Percentiles rank a stretch among this genome's conserved stretches.
phyloP scores from a whole-genome alignment of 92 coral and sea anemone genomes.

The Phenganax marumi region DNA sequence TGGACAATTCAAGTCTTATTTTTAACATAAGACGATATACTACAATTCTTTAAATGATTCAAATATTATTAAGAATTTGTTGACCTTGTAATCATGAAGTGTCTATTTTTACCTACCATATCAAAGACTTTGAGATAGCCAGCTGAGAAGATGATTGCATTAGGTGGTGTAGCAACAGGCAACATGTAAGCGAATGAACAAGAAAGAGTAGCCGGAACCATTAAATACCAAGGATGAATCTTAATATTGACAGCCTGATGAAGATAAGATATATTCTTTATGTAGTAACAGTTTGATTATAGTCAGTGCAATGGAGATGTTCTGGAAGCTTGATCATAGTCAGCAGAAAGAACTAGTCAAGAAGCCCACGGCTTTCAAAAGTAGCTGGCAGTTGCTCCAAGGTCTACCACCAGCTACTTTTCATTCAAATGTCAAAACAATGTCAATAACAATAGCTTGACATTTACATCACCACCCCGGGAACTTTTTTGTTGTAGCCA shows the following conservation, averaged over 20 bases:
- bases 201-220: slow-evolving; percentile 88
- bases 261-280: background rate
- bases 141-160: slow-evolving; percentile 87
- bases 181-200: slow-evolving; percentile 93
- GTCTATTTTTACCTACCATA: slow-evolving; percentile 62
- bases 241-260: slow-evolving; percentile 63
- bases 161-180: slow-evolving; percentile 96
- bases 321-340: too few species aligned
- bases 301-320: background rate
- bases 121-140: slow-evolving; percentile 89
- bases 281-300: background rate
- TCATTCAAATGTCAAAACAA: too few species aligned
- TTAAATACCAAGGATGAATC: slow-evolving; percentile 82
- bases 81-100: background rate
- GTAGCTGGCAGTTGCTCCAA: too few species aligned
- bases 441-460: too few species aligned
- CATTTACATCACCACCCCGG: too few species aligned
- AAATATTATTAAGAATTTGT: background rate
- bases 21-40: background rate
- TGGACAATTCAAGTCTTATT: too few species aligned
- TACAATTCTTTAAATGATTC: background rate
- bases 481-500: too few species aligned
- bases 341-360: too few species aligned
- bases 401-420: too few species aligned
- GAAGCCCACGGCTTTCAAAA: too few species aligned